Conservation (phyloP, 2,797 vertebrate species). For the Lophotriccus pileatus region DNA sequence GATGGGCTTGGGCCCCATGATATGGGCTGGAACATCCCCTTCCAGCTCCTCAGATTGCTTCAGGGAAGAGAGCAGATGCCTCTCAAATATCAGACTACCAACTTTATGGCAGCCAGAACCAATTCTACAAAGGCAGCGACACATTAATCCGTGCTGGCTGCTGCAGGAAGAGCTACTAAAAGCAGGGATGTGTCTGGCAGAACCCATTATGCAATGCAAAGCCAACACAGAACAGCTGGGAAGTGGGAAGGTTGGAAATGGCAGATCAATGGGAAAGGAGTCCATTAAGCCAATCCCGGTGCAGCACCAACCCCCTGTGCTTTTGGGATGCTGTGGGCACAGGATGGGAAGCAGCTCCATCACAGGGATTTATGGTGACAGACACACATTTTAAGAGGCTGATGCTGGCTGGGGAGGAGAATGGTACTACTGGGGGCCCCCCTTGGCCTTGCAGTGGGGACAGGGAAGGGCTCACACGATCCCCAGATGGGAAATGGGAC, state of each 20-base stretch:
- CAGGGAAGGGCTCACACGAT: neutral
- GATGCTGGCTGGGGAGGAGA: neutral
- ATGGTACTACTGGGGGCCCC: neutral
- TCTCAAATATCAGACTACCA: neutral
- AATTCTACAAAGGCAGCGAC: neutral
- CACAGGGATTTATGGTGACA: neutral
- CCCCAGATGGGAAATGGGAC: neutral
- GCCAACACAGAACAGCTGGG: neutral
- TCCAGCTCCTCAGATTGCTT: neutral
- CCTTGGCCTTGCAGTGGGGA: neutral
- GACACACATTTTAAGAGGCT: neutral
- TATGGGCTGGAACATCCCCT: neutral
- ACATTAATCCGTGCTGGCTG: rapidly evolving
- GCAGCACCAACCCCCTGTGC: neutral
- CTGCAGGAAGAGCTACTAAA: neutral
- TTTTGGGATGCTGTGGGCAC: neutral
- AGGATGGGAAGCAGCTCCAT: neutral
- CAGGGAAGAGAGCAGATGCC: neutral
- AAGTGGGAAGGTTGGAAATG: neutral
- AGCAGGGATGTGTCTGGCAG: neutral
- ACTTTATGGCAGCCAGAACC: neutral
- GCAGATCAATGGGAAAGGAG: neutral
- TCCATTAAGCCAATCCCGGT: rapidly evolving
- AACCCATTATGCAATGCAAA: neutral
- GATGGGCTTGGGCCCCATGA: rapidly evolving